Evolutionary conservation across 2,888 invertebrate species (phyloP), one percentile per base, ranked within the genome.

Genomic region (Portevinia maculata): DNA sequence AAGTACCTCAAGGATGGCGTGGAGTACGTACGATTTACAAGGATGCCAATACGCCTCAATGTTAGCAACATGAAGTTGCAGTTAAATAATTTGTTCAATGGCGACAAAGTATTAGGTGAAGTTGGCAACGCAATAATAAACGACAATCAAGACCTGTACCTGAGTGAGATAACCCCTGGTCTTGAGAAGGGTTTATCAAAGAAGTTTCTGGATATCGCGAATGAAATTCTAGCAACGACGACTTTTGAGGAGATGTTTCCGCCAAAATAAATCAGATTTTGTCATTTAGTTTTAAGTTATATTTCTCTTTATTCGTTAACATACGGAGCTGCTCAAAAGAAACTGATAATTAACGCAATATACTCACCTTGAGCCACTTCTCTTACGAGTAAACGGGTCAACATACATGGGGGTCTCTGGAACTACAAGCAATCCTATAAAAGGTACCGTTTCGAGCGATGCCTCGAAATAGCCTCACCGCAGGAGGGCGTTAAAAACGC

Each of bases 201-300:
- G 59, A 89, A 89, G 74, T 91, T 91, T 67, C 69, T 90, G 1
- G 88, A 88, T 71, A 90, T 90, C 32, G 90, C 90, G 4, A 90
- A 91, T 86, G 87, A 89, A 60, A 88, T 91, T 37, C 84, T 90
- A 62, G 86, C 86, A 15, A 88, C 88, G 5, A 89, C 90, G 0
- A 91, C 90, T 3, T 91, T 87, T 39, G 91, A 91, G 85, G 91
- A 91, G 87, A 90, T 91, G 90, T 91, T 91, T 84, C 91, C 91
- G n/a, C 85, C 86, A 11, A 78, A 83, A 44, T 86, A 71, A 48
- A 5, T 48, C 11, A 41, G n/a, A n/a, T n/a, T 6, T 11, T 37
- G 6, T n/a, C 0, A 15, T 17, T 9, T n/a, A 34, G 34, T n/a
- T 9, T 0, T 37, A n/a, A 37, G 37, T 37, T 7, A 2, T 7